phyloP scores from a whole-genome alignment of 2,888 invertebrate species.

The Epinotia ramella region DNA sequence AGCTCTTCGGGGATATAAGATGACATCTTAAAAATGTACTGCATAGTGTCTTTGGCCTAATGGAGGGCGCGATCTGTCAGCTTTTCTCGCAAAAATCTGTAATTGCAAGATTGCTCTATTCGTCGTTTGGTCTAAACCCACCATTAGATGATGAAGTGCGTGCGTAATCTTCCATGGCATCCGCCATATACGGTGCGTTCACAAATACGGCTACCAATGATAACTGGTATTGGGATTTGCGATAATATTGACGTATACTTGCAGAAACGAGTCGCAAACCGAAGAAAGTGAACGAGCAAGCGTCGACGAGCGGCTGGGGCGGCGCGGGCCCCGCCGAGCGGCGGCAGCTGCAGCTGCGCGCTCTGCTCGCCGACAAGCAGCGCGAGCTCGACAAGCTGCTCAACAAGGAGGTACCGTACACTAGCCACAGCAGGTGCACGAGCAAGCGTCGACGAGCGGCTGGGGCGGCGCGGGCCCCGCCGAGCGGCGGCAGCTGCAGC shows the following conservation, averaged over 20 bases:
- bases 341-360: conserved; percentile 82
- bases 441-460: background rate
- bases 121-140: no score
- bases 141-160: no score
- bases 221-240: no score
- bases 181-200: no score
- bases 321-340: conserved; percentile 75
- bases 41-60: no score
- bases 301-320: conserved; percentile 52
- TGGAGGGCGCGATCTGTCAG: no score
- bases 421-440: background rate
- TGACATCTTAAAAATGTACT: no score
- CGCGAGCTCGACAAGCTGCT: conserved; percentile 87
- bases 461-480: conserved; percentile 58
- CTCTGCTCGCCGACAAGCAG: conserved; percentile 87
- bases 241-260: conserved; percentile 3
- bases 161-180: no score
- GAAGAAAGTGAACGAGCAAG: conserved; percentile 78
- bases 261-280: conserved; percentile 73
- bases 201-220: no score
- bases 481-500: conserved; percentile 82
- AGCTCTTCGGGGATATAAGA: background rate
- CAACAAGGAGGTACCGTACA: conserved; percentile 83
- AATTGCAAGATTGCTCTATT: no score
- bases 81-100: no score